Evolutionary conservation across 2,888 invertebrate genomes (phyloP), one percentile per base, ranked within the genome.

Genomic region (Melanophora roralis): DNA sequence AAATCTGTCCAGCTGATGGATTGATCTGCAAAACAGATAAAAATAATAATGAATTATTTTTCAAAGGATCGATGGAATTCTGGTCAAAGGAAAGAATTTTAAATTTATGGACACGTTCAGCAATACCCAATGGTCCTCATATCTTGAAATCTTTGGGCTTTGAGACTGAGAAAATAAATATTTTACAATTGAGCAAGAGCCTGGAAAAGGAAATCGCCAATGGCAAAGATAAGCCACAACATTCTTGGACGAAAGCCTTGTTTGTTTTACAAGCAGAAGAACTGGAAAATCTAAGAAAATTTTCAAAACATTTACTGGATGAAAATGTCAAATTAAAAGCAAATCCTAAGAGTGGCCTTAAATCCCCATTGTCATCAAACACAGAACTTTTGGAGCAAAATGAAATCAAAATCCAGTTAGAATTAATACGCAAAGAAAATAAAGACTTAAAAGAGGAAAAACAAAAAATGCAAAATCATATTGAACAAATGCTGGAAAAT

Each of bases 301-400:
- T 91, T 38, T 86, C 94, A 84, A 94, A 94, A 73, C 94, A 95
- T 83, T 90, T 94, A 84, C 91, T 92, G 55, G 93, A 93, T 27
- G 97, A 97, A 88, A 93, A 95, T 67, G 94, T 95, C 83, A 97
- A 97, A 88, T 90, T 97, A 43, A 93, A 94, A 80, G 90, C 91
- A 9, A 96, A 97, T 86, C 93, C 97, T 14, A 91, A 92, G 19
- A 96, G 96, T 86, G 96, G 96, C 0, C 96, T 97, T 87, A 92
- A 94, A 74, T 88, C 91, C 84, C 89, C 91, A 1, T 91, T 96
- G 2, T 94, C 95, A 84, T 90, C 91, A 9, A 93, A 94, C 85
- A 90, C 95, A 11, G 91, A 92, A 49, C 89, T 90, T 0, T 91
- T 95, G 0, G 93, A 94, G 83, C 93, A 93, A 9, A 94, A 94